Evolutionary conservation across 2,113 vertebrate species (phyloP).

Genomic region (Mobula hypostoma): DNA sequence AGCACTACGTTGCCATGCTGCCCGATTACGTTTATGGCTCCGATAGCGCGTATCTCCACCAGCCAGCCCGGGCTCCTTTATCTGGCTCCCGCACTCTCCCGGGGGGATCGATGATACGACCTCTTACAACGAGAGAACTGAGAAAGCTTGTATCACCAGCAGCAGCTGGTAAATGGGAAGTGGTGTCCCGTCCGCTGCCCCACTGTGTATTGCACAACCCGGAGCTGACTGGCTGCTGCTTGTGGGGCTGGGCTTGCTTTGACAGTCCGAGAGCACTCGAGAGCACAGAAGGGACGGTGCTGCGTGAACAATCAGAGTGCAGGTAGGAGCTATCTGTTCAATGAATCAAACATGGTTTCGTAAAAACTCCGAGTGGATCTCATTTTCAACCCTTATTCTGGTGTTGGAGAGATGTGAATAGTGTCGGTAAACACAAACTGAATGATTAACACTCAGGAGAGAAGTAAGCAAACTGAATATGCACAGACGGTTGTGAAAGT

Average conservation of each 20-base stretch:
- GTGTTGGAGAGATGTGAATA: not conserved
- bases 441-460: not conserved
- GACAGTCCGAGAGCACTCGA: not conserved
- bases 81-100: not conserved
- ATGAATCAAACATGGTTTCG: not conserved
- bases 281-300: not conserved
- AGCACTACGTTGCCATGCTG: too few species aligned
- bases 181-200: not conserved
- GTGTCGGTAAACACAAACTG: not conserved
- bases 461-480: not conserved
- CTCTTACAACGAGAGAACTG: not conserved
- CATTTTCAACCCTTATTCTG: not conserved
- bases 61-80: not conserved
- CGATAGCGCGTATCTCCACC: not conserved
- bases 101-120: not conserved
- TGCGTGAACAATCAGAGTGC: not conserved
- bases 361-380: not conserved
- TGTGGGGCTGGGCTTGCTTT: not conserved
- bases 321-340: not conserved
- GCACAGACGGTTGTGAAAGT: not conserved
- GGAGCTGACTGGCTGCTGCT: not conserved
- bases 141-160: not conserved
- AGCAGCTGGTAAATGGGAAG: slow-evolving; percentile 3
- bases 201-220: not conserved
- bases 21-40: not conserved